Percentiles rank a stretch among this genome's conserved stretches.
phyloP scores from a whole-genome alignment of 1,140 invertebrate species.

The Eumaeus atala region DNA sequence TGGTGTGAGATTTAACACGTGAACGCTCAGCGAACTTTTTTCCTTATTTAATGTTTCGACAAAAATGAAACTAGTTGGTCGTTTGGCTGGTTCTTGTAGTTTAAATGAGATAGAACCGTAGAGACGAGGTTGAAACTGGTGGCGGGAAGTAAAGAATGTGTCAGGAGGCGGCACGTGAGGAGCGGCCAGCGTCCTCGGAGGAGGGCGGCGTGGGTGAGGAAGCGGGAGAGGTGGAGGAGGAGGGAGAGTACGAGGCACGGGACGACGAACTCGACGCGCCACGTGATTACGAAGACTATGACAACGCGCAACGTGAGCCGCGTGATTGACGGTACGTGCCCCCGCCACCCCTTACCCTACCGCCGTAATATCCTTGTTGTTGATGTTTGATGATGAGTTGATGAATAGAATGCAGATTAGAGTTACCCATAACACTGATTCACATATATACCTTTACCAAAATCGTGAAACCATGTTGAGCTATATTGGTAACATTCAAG shows the following conservation, averaged over 20 bases:
- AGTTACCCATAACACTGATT: no score
- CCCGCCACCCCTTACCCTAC: background rate
- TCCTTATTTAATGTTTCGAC: no score
- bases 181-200: conserved; percentile 33
- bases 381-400: no score
- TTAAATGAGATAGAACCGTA: conserved; percentile 14
- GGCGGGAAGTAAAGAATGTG: conserved; percentile 32
- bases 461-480: no score
- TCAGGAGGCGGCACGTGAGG: conserved; percentile 46
- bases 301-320: conserved; percentile 65
- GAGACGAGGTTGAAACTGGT: conserved; percentile 14
- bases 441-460: background rate
- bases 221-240: conserved; percentile 40
- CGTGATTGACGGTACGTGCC: conserved; percentile 33
- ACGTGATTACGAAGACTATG: conserved; percentile 74
- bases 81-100: background rate
- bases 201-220: conserved; percentile 33
- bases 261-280: conserved; percentile 68
- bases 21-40: no score
- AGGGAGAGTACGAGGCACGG: conserved; percentile 70
- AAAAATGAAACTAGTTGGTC: no score
- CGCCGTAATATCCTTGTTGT: no score
- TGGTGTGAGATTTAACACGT: no score
- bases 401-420: no score
- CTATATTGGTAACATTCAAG: no score